phyloP scores from a whole-genome alignment of 1,140 invertebrate genomes.

The Listronotus oregonensis region DNA sequence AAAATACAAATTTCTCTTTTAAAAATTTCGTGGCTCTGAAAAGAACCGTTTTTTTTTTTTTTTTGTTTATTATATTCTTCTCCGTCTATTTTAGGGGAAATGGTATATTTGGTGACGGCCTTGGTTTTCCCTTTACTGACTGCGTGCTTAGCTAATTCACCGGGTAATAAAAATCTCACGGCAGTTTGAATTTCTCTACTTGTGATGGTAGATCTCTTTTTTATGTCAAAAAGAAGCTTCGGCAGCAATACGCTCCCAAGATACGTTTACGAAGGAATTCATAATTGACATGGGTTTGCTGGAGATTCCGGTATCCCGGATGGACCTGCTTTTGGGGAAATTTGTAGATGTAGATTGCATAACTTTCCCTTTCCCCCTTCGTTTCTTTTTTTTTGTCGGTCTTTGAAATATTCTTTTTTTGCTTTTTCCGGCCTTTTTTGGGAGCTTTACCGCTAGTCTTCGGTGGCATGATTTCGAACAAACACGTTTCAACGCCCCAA shows the following conservation, averaged over 20 bases:
- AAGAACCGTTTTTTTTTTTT: no score
- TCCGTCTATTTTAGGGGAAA: no score
- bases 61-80: no score
- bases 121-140: conserved; percentile 65
- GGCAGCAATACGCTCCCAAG: conserved; percentile 71
- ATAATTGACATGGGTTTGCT: conserved; percentile 66
- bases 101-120: conserved; percentile 64
- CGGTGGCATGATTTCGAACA: no score
- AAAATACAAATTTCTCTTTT: no score
- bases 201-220: conserved; percentile 70
- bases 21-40: no score
- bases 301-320: conserved; percentile 71
- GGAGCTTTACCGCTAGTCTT: no score
- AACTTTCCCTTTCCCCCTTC: conserved; percentile 66
- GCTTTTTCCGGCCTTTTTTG: no score
- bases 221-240: conserved; percentile 72
- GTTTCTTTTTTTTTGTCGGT: conserved; percentile 61
- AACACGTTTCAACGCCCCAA: no score
- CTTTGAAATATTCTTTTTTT: no score
- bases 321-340: conserved; percentile 74
- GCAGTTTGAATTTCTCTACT: no score
- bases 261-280: conserved; percentile 63
- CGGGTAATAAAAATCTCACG: no score
- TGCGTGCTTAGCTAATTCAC: conserved; percentile 64
- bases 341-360: conserved; percentile 73